Base-by-base conservation (phyloP, 2,888 invertebrate genomes). In the Noctua janthe region DNA sequence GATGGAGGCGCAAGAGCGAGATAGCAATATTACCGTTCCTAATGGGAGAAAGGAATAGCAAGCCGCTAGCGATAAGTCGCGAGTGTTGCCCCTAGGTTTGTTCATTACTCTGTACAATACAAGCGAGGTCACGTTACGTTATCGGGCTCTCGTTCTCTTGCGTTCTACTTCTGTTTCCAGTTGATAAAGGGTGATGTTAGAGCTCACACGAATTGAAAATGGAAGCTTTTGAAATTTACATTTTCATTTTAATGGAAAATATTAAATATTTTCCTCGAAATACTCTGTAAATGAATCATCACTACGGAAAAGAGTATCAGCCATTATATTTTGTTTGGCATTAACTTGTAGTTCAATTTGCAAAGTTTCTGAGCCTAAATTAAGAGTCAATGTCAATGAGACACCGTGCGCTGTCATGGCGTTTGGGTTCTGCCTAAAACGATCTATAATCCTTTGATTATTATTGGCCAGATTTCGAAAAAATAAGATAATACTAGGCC, bases 101-200 rank as follows among this genome's bases (percentile, higher is more conserved):
- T 89, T 81, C 87, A 91, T 87, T 95, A 92, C 93, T 93, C 96
- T 96, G 91, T 91, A 88, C 69, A 88, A 88, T 90, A 91, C 90
- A 89, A 91, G 92, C 88, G 92, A 91, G 94, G 93, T 94, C 94
- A 94, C 91, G 91, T 93, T 91, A 90, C 90, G 91, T 91, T 88
- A 92, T 87, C 90, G 90, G 90, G 89, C 88, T 91, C 91, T 94
- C 94, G 91, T 95, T 96, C 96, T 96, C 95, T 95, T 96, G 95
- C 91, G 92, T 93, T 95, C 95, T 96, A 94, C 95, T 95, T 94
- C 94, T 95, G 87, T 91, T 82, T 87, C 87, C 64, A 77, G 80
- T 83, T 80, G 76, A 66, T 77, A 84, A 66, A 76, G 78, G 71
- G 75, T 80, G 76, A 81, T 82, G 83, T 76, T 77, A 69, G 59